A percentile compares a stretch with the other conserved stretches of the same genome.
Conservation (phyloP, 2,797 vertebrate genomes). For the Trachurus trachurus region DNA sequence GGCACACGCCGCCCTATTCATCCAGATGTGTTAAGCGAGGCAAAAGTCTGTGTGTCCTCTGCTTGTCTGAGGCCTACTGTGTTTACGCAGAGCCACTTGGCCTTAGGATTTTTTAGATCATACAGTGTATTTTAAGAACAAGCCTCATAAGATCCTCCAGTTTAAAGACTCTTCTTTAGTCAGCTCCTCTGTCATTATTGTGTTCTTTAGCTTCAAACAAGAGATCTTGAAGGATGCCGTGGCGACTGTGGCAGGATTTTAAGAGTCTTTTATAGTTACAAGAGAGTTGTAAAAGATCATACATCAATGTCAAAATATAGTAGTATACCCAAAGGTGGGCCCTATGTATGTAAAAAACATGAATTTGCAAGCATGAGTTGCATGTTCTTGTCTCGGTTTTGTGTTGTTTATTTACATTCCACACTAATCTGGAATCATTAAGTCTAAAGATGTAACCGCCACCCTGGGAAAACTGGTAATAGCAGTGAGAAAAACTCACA, state of each 20-base stretch:
- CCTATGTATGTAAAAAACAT: neutral
- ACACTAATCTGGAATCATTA: constrained; percentile 13
- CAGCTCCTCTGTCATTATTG: constrained; percentile 61
- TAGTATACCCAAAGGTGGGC: neutral
- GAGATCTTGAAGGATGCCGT: constrained; percentile 35
- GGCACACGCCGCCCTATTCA: constrained; percentile 85
- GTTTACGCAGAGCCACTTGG: constrained; percentile 67
- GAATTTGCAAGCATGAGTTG: neutral
- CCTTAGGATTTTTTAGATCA: constrained; percentile 53
- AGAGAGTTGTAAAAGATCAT: constrained; percentile 29
- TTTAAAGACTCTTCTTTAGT: constrained; percentile 54
- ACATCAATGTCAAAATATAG: constrained; percentile 29
- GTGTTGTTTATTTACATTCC: constrained; percentile 53
- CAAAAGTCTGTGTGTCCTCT: constrained; percentile 71
- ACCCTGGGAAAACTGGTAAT: constrained; percentile 39
- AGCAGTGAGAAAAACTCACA: constrained; percentile 16
- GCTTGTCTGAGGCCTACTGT: constrained; percentile 64
- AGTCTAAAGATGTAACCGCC: constrained; percentile 8
- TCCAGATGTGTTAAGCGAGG: constrained; percentile 84
- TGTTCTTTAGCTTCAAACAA: constrained; percentile 38
- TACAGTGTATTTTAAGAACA: constrained; percentile 70
- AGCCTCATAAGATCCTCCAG: constrained; percentile 53
- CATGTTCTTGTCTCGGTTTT: constrained; percentile 14
- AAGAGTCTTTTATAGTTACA: constrained; percentile 22
- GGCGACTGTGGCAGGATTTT: constrained; percentile 30